Conservation (phyloP, 2,113 vertebrate genomes). For the Hirundichthys speculiger region DNA sequence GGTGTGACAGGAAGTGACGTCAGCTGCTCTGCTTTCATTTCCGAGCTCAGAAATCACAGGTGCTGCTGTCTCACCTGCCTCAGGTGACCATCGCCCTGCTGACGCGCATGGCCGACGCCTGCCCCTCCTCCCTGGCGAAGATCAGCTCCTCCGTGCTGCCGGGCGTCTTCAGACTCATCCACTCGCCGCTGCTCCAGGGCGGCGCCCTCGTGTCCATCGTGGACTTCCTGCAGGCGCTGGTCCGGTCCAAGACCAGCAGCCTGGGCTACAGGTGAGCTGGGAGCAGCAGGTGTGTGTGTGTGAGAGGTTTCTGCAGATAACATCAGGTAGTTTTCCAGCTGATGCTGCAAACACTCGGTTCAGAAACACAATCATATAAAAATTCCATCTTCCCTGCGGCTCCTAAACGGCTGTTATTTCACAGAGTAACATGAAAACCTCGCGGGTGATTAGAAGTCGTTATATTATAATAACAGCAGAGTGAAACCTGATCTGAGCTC, state of each 20-base stretch:
- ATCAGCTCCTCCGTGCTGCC: slow-evolving; percentile 81
- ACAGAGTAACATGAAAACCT: slow-evolving; percentile 1
- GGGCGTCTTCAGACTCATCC: slow-evolving; percentile 85
- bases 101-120: slow-evolving; percentile 82
- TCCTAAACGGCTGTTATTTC: slow-evolving; percentile 32
- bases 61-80: not conserved
- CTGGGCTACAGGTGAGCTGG: slow-evolving; percentile 72
- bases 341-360: not conserved
- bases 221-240: slow-evolving; percentile 86
- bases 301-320: not conserved
- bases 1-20: slow-evolving; percentile 8
- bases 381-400: slow-evolving; percentile 15
- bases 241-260: slow-evolving; percentile 77
- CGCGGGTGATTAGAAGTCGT: slow-evolving; percentile 14
- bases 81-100: slow-evolving; percentile 86
- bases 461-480: slow-evolving; percentile 2
- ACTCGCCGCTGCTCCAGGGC: slow-evolving; percentile 89
- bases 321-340: slow-evolving; percentile 1
- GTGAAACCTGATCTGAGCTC: not conserved
- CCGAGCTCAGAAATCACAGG: not conserved
- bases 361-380: not conserved
- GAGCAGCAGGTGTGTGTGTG: not conserved
- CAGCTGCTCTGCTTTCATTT: too few relatives aligned
- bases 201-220: slow-evolving; percentile 83
- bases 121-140: slow-evolving; percentile 85